A percentile compares a stretch with the other conserved stretches of the same genome.
These are phyloP conservation scores for Lindbergichthys nudifrons DNA, from an alignment of 2,797 vertebrate genomes.

Conservation along the genomic window DNA sequence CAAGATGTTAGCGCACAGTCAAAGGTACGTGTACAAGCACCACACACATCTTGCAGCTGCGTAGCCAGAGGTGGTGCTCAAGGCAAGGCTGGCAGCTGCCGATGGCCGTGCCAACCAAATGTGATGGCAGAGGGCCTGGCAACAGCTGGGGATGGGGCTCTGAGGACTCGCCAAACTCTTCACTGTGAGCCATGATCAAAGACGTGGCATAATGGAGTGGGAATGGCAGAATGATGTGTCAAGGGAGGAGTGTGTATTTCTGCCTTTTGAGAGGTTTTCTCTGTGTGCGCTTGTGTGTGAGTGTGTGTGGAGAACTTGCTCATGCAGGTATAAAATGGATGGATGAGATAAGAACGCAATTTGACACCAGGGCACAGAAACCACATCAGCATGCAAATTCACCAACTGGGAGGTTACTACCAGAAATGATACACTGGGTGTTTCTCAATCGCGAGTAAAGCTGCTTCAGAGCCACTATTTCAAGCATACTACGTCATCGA, in stretches of 20 bases:
- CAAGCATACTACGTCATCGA: too few relatives aligned
- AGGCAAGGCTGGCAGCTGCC: conserved; percentile 60
- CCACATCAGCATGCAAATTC: conserved; percentile 42
- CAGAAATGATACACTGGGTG: background rate
- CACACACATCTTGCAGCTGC: conserved; percentile 52
- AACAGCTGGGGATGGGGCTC: conserved; percentile 63
- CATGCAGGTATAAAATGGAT: conserved; percentile 46
- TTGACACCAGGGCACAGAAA: conserved; percentile 35
- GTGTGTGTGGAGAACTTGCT: conserved; percentile 37
- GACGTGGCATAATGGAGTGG: conserved; percentile 65
- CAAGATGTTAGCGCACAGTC: conserved; percentile 11
- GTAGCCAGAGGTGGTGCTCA: conserved; percentile 56
- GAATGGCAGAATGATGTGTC: conserved; percentile 56
- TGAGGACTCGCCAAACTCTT: conserved; percentile 65
- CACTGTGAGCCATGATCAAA: conserved; percentile 74
- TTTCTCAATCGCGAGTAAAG: too few relatives aligned
- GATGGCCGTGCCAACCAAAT: conserved; percentile 39
- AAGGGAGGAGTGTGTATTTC: conserved; percentile 42
- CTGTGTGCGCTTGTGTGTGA: conserved; percentile 32
- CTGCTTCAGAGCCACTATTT: too few relatives aligned
- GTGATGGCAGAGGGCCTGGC: conserved; percentile 64
- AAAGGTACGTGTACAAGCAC: conserved; percentile 17
- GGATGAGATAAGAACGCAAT: conserved; percentile 46
- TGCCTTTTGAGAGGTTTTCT: conserved; percentile 18
- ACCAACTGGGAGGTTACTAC: conserved; percentile 28